phyloP scores from a whole-genome alignment of 2,113 vertebrate genomes.

The Muscicapa adusta region DNA sequence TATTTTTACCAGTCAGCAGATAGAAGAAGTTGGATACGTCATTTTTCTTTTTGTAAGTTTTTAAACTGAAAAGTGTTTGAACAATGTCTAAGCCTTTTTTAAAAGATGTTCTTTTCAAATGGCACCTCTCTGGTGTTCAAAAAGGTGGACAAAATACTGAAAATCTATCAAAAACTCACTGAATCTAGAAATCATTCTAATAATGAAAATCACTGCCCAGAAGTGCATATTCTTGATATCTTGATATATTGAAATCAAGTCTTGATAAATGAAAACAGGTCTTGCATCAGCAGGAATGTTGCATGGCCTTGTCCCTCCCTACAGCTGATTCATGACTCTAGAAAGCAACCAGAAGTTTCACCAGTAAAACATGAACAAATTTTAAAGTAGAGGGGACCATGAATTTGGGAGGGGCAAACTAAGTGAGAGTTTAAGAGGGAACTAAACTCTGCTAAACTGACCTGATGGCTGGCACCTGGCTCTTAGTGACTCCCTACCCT shows the following conservation, averaged over 20 bases:
- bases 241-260: neutral
- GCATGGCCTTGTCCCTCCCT: neutral
- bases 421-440: neutral
- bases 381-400: neutral
- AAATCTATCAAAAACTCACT: neutral
- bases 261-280: too few relatives aligned
- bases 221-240: neutral
- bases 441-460: neutral
- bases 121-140: neutral
- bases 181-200: neutral
- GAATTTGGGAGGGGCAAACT: neutral
- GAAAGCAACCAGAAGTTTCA: neutral
- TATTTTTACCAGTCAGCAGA: fast-evolving
- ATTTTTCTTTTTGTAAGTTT: neutral
- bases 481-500: neutral
- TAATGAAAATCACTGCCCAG: neutral
- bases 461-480: neutral
- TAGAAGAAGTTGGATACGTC: neutral
- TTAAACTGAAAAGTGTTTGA: neutral
- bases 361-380: neutral
- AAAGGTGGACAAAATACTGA: neutral
- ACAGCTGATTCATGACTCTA: neutral
- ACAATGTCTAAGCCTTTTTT: neutral
- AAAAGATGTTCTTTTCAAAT: neutral
- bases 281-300: neutral